Evolutionary conservation across 2,113 vertebrate species (phyloP).

Genomic region (Oncorhynchus keta): DNA sequence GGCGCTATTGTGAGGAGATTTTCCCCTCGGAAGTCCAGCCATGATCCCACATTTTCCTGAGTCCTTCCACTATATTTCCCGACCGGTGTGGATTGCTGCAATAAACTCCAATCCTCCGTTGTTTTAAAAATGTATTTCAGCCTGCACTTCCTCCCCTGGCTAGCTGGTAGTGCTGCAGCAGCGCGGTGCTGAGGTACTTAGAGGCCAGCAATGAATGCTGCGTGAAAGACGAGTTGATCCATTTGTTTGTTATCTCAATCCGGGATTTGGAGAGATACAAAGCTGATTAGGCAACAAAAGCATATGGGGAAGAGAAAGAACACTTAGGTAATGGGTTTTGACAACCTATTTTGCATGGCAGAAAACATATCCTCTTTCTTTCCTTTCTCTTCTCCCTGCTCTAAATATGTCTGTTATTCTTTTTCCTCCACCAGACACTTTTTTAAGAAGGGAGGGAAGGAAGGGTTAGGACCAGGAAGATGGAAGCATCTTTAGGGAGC

Average conservation of each 20-base stretch:
- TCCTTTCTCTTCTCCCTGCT: conserved; percentile 49
- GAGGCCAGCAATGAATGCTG: conserved; percentile 28
- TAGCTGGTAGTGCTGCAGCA: conserved; percentile 42
- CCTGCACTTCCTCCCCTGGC: conserved; percentile 43
- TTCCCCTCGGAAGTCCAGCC: conserved; percentile 58
- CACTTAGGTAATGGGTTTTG: conserved; percentile 83
- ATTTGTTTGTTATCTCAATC: conserved; percentile 5
- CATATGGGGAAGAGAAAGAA: conserved; percentile 65
- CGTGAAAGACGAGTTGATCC: not conserved
- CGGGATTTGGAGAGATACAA: conserved; percentile 4
- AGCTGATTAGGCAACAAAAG: conserved; percentile 5
- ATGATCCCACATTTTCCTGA: conserved; percentile 66
- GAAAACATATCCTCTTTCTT: conserved; percentile 62
- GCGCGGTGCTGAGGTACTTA: not conserved
- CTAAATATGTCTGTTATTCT: conserved; percentile 64
- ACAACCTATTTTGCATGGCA: conserved; percentile 53
- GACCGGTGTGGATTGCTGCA: conserved; percentile 70
- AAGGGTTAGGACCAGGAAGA: conserved; percentile 37
- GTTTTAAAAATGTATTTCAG: not conserved
- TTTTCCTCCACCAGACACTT: conserved; percentile 35
- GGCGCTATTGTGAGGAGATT: conserved; percentile 71
- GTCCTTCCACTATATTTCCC: conserved; percentile 70
- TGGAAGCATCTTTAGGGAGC: not conserved
- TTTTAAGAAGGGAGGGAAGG: conserved; percentile 65
- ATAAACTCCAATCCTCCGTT: conserved; percentile 74